Evolutionary conservation across 2,888 invertebrate species (phyloP).

Genomic region (Synergus itoensis): DNA sequence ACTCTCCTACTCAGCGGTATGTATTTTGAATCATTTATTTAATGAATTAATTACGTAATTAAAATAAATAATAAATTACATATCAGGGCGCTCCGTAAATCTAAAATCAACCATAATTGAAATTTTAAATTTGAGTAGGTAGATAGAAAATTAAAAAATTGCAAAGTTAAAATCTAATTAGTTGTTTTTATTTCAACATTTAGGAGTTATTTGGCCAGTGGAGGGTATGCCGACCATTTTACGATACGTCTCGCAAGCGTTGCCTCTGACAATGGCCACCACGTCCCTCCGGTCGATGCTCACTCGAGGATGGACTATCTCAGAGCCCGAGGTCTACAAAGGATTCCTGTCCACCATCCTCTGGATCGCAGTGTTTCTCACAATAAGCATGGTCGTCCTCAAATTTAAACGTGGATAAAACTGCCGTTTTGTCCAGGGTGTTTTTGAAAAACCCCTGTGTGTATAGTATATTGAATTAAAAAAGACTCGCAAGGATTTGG

Average conservation of each 20-base stretch:
- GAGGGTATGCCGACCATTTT: slow-evolving; percentile 95
- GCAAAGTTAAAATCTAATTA: background rate
- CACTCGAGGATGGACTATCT: slow-evolving; percentile 91
- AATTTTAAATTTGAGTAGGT: background rate
- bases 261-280: slow-evolving; percentile 96
- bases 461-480: slow-evolving; percentile 38
- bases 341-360: slow-evolving; percentile 91
- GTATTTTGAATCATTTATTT: slow-evolving; percentile 58
- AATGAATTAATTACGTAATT: background rate
- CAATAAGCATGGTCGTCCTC: slow-evolving; percentile 88
- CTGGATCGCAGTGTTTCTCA: slow-evolving; percentile 92
- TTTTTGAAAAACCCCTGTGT: slow-evolving; percentile 4
- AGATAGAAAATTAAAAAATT: no score
- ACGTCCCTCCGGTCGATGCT: slow-evolving; percentile 92
- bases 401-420: slow-evolving; percentile 88
- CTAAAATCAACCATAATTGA: background rate
- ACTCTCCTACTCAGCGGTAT: slow-evolving; percentile 90
- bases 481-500: background rate
- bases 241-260: slow-evolving; percentile 88
- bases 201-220: slow-evolving; percentile 96
- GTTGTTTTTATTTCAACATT: background rate
- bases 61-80: background rate
- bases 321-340: slow-evolving; percentile 90
- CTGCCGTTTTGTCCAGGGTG: slow-evolving; percentile 4
- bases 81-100: background rate